These are phyloP conservation scores for Geodia barretti DNA, from an alignment of 37 sponge, comb jelly and placozoan species.

Conservation along the genomic window DNA sequence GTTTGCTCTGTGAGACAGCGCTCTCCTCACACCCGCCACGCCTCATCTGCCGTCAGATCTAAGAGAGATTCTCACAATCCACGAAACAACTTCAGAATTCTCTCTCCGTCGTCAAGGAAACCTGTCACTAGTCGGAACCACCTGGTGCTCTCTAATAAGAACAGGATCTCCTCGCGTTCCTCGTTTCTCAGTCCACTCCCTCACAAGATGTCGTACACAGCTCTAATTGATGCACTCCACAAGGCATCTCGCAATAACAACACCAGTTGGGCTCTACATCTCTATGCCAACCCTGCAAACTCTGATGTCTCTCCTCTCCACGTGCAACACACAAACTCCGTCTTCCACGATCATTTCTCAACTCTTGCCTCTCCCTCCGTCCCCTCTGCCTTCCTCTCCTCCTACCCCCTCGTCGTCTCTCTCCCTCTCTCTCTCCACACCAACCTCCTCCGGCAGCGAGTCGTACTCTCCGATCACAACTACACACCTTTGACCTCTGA, in stretches of 20 bases:
- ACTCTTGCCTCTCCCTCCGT: neutral
- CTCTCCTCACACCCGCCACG: no score
- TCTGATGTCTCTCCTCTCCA: neutral
- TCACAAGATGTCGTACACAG: constrained; percentile 6
- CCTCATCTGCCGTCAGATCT: no score
- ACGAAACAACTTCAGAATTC: no score
- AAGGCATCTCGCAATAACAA: neutral
- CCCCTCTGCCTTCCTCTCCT: neutral
- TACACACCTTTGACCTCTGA: neutral
- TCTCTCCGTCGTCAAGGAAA: no score
- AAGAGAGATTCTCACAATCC: no score
- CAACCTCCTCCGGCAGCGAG: neutral
- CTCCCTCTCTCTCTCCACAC: constrained; percentile 13
- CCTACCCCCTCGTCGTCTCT: neutral
- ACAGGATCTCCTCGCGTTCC: neutral
- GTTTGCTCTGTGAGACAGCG: no score
- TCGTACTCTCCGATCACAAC: neutral
- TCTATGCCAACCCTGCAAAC: neutral
- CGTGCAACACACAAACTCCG: neutral
- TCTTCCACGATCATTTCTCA: constrained; percentile 19
- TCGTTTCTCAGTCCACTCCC: constrained; percentile 5
- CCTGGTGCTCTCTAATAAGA: neutral
- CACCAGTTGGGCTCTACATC: neutral
- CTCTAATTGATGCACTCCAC: constrained; percentile 9
- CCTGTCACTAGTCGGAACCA: constrained; percentile 9